Evolutionary conservation across 1,140 invertebrate genomes (phyloP), one percentile per base, ranked within the genome.

Genomic region (Chrysomallon squamiferum): DNA sequence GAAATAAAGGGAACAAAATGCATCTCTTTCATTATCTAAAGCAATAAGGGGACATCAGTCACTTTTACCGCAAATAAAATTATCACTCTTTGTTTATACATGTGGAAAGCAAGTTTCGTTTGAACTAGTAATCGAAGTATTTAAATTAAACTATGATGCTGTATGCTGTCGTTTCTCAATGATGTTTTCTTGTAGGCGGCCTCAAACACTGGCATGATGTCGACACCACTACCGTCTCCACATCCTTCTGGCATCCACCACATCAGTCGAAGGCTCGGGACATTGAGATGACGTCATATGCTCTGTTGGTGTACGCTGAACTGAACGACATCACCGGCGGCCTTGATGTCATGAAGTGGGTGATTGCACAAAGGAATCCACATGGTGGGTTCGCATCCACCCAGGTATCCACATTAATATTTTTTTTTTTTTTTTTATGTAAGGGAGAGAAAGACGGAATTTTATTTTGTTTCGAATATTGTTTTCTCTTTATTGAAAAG

Each of bases 281-380:
- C 72, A 90, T 95, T 33, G 91, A 94, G 82, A 93, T 94, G 83
- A 93, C 94, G 0, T 89, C 94, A 0, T 97, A 96, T 85, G 93
- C 90, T 0, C 85, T 93, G 20, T 79, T 93, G 27, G 88, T 91
- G 2, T 92, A 11, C 88, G 66, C 78, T 32, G 68, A 60, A 2
- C 68, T 69, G 22, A 64, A 65, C 29, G 41, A 74, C 27, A 66
- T 84, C 73, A 29, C 65, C 0, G 56, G 66, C 18, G 90, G 92
- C 0, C 79, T 95, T 6, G 91, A 93, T 0, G 88, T 96, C 15
- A 90, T 96, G 72, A 90, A 91, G 33, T 97, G 94, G 92, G 84
- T 98, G 0, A 88, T 95, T 32, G 88, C 88, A 58, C 92, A 95
- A 74, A 87, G 93, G 65, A 96, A 95, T 82, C 85, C 88, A 0